A percentile compares a stretch with the other conserved stretches of the same genome.
Evolutionary conservation across 2,113 vertebrate genomes (phyloP).

Genomic region (Cepphus grylle): DNA sequence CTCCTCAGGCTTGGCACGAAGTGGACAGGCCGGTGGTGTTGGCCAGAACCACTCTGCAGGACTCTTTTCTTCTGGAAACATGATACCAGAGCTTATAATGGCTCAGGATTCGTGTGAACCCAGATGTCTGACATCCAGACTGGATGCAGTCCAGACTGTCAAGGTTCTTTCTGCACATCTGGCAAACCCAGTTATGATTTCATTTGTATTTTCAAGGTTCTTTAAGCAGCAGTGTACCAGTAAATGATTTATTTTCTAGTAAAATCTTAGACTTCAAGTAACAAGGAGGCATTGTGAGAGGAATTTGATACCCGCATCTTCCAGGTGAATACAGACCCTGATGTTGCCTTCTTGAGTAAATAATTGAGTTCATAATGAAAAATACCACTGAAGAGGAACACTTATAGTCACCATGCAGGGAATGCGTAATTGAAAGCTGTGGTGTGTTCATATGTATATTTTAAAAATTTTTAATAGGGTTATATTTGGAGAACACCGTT

Average conservation of each 20-base stretch:
- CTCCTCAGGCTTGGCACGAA: not conserved
- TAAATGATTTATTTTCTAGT: not conserved
- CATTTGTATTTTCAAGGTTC: not conserved
- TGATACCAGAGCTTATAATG: not conserved
- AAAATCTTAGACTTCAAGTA: not conserved
- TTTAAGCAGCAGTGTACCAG: not conserved
- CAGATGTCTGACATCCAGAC: constrained; percentile 20
- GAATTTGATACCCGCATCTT: not conserved
- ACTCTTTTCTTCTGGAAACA: not conserved
- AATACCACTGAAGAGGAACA: not conserved
- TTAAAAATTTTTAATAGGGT: not conserved
- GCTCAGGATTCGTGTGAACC: not conserved
- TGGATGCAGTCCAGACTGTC: constrained; percentile 9
- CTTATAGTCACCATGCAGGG: not conserved
- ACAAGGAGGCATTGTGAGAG: not conserved
- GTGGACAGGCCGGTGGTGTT: not conserved
- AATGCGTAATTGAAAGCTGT: not conserved
- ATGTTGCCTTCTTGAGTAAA: not conserved
- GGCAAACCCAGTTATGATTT: not conserved
- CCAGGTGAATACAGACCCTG: not conserved
- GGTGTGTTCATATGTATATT: not conserved
- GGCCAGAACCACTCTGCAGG: not conserved
- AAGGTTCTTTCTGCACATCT: constrained; percentile 28
- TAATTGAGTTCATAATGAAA: not conserved
- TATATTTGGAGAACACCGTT: not conserved